Evolutionary conservation across 2,888 invertebrate species (phyloP).

Genomic region (Alloplasta piceator): DNA sequence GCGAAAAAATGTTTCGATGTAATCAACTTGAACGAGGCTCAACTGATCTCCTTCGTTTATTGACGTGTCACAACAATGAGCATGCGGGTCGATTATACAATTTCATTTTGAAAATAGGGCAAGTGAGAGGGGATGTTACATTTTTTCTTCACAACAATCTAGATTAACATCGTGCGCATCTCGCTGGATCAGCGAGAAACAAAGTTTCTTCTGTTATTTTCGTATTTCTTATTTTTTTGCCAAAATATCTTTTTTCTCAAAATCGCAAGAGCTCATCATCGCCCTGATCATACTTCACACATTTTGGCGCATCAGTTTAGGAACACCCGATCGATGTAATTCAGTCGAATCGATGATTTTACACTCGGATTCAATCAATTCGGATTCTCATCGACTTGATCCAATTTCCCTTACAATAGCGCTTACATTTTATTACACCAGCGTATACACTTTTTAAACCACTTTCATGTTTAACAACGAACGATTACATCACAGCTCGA

Average conservation of each 20-base stretch:
- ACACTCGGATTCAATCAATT: slow-evolving; percentile 30
- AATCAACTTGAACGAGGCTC: slow-evolving; percentile 45
- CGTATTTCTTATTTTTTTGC: not conserved
- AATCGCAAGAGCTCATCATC: too few relatives aligned
- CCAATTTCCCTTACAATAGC: not conserved
- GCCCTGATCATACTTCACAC: too few relatives aligned
- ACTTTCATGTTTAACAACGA: slow-evolving; percentile 58
- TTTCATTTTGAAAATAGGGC: slow-evolving; percentile 65
- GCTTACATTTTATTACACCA: slow-evolving; percentile 23
- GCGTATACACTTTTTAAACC: slow-evolving; percentile 16
- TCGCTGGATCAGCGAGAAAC: slow-evolving; percentile 49
- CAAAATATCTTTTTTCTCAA: too few relatives aligned
- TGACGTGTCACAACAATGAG: slow-evolving; percentile 79
- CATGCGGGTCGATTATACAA: slow-evolving; percentile 78
- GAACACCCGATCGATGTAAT: slow-evolving; percentile 1
- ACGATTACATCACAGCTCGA: slow-evolving; percentile 78
- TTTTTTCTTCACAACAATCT: slow-evolving; percentile 69
- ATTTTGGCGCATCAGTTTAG: too few relatives aligned
- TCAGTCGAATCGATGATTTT: slow-evolving; percentile 42
- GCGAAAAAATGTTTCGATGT: too few relatives aligned
- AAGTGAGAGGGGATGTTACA: slow-evolving; percentile 61
- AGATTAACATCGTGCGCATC: slow-evolving; percentile 57
- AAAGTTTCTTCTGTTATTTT: slow-evolving; percentile 13
- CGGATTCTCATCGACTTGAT: slow-evolving; percentile 31
- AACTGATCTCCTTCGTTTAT: slow-evolving; percentile 68